phyloP scores from a whole-genome alignment of 1,140 invertebrate species.

The Drosophila bipectinata region DNA sequence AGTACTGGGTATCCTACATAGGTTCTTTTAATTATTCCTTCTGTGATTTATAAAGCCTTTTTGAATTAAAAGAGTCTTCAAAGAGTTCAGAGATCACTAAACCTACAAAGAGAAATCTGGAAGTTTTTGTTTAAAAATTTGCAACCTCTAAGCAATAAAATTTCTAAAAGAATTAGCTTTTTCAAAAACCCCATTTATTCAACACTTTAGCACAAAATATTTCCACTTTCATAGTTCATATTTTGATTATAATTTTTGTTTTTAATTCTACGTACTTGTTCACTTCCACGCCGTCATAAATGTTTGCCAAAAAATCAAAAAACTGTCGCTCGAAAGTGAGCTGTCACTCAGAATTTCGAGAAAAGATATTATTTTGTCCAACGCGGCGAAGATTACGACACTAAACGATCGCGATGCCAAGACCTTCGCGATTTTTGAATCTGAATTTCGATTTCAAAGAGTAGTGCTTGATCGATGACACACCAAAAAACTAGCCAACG shows the following conservation, averaged over 20 bases:
- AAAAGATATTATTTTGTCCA: neutral
- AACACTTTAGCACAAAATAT: neutral
- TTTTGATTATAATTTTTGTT: neutral
- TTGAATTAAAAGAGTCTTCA: neutral
- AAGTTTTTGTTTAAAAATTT: too few species aligned
- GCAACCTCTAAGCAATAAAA: too few species aligned
- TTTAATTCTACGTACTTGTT: neutral
- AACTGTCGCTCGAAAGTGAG: constrained; percentile 2
- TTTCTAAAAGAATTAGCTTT: neutral
- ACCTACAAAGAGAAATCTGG: too few species aligned
- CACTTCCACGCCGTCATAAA: neutral
- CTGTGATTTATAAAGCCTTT: too few species aligned
- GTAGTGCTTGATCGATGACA: neutral
- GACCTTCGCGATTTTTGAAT: constrained; percentile 2
- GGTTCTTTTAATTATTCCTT: too few species aligned
- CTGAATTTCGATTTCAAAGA: neutral
- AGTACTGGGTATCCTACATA: too few species aligned
- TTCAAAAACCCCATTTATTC: neutral
- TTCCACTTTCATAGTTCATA: neutral
- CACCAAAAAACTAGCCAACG: neutral
- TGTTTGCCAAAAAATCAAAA: neutral
- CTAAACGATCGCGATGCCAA: constrained; percentile 11
- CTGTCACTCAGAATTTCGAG: neutral
- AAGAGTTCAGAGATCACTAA: too few species aligned
- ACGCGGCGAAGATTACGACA: constrained; percentile 2